A percentile compares a stretch with the other conserved stretches of the same genome.
phyloP scores from a whole-genome alignment of 2,797 vertebrate species.

The Taeniopygia guttata region DNA sequence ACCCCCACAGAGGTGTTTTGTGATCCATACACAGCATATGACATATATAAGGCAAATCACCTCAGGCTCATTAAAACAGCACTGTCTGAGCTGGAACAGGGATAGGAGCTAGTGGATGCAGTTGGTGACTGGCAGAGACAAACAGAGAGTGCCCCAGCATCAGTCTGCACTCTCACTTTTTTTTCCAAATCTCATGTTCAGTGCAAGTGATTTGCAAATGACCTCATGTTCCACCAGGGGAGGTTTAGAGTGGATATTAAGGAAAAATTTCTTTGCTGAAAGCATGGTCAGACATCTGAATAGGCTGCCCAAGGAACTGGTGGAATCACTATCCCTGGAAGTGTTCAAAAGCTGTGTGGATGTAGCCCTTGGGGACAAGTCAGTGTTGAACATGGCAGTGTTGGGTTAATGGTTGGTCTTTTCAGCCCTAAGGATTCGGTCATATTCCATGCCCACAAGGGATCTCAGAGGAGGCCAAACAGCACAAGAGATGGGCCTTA shows the following conservation, averaged over 20 bases:
- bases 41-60: background rate
- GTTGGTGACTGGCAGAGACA: background rate
- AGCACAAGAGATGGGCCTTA: background rate
- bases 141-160: background rate
- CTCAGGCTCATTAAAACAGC: background rate
- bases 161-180: background rate
- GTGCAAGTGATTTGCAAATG: background rate
- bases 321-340: background rate
- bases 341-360: background rate
- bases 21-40: background rate
- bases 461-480: background rate
- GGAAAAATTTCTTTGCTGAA: background rate
- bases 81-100: background rate
- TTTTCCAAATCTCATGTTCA: background rate
- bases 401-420: background rate
- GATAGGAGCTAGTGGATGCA: background rate
- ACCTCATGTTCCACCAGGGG: rapidly evolving
- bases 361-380: background rate
- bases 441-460: background rate
- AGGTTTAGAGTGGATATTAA: background rate
- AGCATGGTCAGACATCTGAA: background rate
- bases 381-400: background rate
- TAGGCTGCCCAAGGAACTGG: background rate
- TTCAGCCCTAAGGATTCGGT: background rate
- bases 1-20: background rate